Percentiles rank a stretch among this genome's conserved stretches.
Conservation (phyloP, 2,113 vertebrate genomes). For the Carollia perspicillata region DNA sequence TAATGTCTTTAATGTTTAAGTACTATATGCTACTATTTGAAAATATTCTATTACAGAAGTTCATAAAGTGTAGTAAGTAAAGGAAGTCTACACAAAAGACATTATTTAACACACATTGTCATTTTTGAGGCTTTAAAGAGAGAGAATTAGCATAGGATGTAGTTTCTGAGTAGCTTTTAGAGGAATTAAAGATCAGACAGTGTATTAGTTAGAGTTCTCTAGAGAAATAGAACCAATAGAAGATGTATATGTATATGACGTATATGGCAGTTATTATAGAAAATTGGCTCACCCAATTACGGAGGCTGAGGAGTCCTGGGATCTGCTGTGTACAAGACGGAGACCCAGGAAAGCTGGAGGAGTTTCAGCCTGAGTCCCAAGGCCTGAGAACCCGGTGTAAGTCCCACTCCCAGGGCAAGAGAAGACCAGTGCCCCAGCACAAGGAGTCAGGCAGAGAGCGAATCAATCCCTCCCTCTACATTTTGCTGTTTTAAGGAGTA, state of each 20-base stretch:
- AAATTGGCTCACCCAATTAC: background rate
- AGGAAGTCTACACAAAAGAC: background rate
- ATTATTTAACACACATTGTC: background rate
- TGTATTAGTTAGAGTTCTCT: background rate
- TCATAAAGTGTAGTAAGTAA: background rate
- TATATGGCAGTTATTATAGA: background rate
- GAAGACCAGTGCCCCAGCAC: background rate
- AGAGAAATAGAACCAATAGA: background rate
- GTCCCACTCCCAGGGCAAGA: background rate
- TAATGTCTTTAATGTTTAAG: background rate
- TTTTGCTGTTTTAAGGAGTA: background rate
- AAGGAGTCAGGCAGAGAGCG: background rate
- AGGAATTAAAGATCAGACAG: background rate
- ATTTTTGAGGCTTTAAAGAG: background rate
- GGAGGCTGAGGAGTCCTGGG: background rate
- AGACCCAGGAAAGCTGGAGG: background rate
- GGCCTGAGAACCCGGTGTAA: background rate
- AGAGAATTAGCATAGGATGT: background rate
- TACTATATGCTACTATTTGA: background rate
- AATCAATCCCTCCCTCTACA: no score
- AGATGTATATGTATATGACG: background rate
- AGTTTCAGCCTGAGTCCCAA: background rate
- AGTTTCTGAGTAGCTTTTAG: background rate
- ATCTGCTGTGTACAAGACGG: background rate
- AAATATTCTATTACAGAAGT: background rate